These are phyloP conservation scores for Uropetala carovei DNA, from an alignment of 2,888 invertebrate species.

Conservation along the genomic window DNA sequence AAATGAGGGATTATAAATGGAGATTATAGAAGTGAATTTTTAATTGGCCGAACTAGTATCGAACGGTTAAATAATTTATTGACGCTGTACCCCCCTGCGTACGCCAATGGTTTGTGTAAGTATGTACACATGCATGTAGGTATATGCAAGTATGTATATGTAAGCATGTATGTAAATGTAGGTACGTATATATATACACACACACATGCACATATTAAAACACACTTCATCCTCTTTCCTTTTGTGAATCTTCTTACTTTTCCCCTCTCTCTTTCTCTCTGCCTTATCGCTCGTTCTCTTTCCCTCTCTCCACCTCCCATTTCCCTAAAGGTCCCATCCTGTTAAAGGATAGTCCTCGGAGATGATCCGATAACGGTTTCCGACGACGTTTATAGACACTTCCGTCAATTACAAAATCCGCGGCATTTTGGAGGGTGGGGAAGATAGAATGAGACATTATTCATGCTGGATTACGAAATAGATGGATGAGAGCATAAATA, in stretches of 20 bases:
- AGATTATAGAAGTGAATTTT: no score
- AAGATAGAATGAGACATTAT: no score
- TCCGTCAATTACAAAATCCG: background rate
- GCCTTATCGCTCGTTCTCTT: background rate
- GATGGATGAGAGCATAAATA: background rate
- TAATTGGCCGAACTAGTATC: no score
- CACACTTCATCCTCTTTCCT: background rate
- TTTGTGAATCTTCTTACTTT: background rate
- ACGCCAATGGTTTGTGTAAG: no score
- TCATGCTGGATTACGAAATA: background rate
- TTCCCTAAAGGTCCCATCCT: background rate
- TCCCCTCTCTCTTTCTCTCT: background rate
- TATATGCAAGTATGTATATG: no score
- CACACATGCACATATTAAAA: background rate
- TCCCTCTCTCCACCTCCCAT: background rate
- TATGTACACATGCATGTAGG: no score
- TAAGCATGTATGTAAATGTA: no score
- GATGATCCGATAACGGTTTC: conserved; percentile 32
- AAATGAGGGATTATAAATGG: no score
- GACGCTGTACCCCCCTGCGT: no score
- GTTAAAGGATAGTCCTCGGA: background rate
- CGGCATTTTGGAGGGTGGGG: background rate
- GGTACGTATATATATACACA: no score
- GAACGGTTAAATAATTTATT: no score
- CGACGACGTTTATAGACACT: conserved; percentile 22